Conservation (phyloP, 30 jellyfish, hydroid and myxozoan genomes). For the Hydra vulgaris region DNA sequence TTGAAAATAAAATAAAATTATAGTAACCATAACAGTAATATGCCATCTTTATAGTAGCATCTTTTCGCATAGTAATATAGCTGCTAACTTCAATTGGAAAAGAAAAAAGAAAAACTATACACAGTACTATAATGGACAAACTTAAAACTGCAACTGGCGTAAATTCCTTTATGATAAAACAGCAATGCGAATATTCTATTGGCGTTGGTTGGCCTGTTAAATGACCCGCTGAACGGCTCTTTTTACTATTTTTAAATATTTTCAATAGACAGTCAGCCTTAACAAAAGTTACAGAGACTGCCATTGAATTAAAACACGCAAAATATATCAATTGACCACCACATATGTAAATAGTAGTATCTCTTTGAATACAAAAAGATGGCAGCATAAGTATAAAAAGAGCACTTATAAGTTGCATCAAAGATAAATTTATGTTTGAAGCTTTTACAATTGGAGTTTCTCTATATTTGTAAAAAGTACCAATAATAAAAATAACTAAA, state of each 20-base stretch:
- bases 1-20: constrained; percentile 29
- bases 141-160: constrained; percentile 69
- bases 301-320: constrained; percentile 55
- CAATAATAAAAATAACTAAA: constrained; percentile 17
- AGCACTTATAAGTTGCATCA: constrained; percentile 69
- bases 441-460: constrained; percentile 90
- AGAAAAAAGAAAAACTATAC: constrained; percentile 41
- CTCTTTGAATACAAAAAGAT: constrained; percentile 3
- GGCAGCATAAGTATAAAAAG: constrained; percentile 51
- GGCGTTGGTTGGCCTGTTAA: constrained; percentile 60
- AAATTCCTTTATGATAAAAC: too few relatives aligned
- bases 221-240: too few relatives aligned
- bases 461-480: constrained; percentile 32
- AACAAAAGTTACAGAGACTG: constrained; percentile 94
- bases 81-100: constrained; percentile 50
- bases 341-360: constrained; percentile 5
- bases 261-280: constrained; percentile 89
- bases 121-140: constrained; percentile 30
- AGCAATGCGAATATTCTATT: too few relatives aligned
- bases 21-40: constrained; percentile 58
- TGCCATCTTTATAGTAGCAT: constrained; percentile 18
- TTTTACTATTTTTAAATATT: constrained; percentile 58
- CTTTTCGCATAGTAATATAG: not conserved
- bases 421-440: constrained; percentile 56
- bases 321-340: constrained; percentile 63